Evolutionary conservation across 2,113 vertebrate genomes (phyloP).

Genomic region (Melanostigma gelatinosum): DNA sequence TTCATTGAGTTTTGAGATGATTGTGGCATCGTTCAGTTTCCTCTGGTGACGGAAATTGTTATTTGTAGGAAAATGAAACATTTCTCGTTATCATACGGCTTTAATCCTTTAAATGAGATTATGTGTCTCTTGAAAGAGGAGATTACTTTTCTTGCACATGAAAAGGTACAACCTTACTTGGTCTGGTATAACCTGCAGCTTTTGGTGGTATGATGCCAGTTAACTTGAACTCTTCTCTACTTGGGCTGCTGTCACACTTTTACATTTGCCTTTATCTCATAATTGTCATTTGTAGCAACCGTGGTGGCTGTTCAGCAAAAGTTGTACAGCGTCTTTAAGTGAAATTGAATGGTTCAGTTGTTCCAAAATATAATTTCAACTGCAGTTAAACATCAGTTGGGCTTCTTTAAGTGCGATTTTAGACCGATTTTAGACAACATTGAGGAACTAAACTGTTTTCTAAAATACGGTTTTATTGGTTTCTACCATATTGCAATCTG

Average conservation of each 20-base stretch:
- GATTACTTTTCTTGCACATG: not conserved
- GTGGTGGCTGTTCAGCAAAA: not conserved
- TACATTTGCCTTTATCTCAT: not conserved
- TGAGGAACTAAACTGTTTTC: not conserved
- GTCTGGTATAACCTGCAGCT: constrained; percentile 1
- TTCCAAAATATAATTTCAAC: not conserved
- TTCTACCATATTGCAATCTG: not conserved
- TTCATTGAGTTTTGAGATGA: constrained; percentile 34
- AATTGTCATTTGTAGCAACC: not conserved
- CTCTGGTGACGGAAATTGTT: constrained; percentile 12
- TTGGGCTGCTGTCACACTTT: not conserved
- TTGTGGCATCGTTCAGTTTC: constrained; percentile 19
- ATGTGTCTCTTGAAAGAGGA: not conserved
- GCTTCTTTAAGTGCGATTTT: not conserved
- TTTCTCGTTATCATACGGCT: not conserved
- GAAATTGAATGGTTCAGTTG: not conserved
- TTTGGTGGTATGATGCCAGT: not conserved
- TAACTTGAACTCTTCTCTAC: not conserved
- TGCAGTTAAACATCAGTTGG: not conserved
- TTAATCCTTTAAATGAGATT: not conserved
- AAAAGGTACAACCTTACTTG: constrained; percentile 6
- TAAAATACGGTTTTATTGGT: not conserved
- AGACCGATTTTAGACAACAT: not conserved
- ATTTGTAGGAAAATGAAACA: constrained; percentile 21
- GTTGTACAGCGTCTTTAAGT: not conserved